Evolutionary conservation across 2,797 vertebrate species (phyloP), one percentile per base, ranked within the genome.

Genomic region (Enteromius afrohamiltoni): DNA sequence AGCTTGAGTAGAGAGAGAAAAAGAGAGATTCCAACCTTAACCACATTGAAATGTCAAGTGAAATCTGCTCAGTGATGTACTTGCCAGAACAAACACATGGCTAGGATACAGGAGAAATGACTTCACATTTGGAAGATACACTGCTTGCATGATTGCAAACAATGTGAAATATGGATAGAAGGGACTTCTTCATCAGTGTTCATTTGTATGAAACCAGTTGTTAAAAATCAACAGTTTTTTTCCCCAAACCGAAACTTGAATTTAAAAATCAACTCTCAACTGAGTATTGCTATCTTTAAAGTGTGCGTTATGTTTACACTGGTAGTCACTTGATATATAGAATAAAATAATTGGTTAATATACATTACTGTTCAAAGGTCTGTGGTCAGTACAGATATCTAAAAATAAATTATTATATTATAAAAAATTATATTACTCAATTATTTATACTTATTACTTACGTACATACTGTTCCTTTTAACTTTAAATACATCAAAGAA

Each of bases 81-180:
- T 69, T 60, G 73, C 83, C 87, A 87, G 73, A 74, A 77, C 69
- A 88, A 85, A 87, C 78, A 84, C 55, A 83, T 67, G 73, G 37
- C 49, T 68, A 23, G 62, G 67, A 76, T 77, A 45, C 58, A 82
- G 45, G 70, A 77, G 92, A 92, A 90, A 91, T 92, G 83, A 90
- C 90, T 91, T 93, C 90, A 93, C 86, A 78, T 55, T 70, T 75
- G 58, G 70, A 82, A 47, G 42, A 74, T 51, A 37, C n/a, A 64
- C 19, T 47, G 80, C n/a, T 26, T 65, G 79, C 53, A 64, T 73
- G 71, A 82, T 82, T 65, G 17, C 58, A 74, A 65, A 75, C 80
- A 65, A 21, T 65, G 37, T 65, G 47, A n/a, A 65, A 75, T 37
- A 65, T 82, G 29, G 29, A 82, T 53, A 62, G 29, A n/a, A 82